These are phyloP conservation scores for Drosophila neotestacea DNA, from an alignment of 2,888 invertebrate species.

Conservation along the genomic window DNA sequence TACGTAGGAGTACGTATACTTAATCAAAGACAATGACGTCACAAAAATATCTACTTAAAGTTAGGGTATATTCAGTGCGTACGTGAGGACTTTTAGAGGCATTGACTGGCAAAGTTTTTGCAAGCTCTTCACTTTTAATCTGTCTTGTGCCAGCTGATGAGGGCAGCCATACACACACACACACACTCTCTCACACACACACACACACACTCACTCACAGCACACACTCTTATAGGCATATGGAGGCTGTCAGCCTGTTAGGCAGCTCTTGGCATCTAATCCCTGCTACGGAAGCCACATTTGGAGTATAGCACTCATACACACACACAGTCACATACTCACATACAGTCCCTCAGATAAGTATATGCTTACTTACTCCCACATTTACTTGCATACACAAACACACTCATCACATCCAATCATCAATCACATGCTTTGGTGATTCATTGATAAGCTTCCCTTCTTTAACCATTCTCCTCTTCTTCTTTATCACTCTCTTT, in stretches of 20 bases:
- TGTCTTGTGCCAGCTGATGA: slow-evolving; percentile 62
- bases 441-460: slow-evolving; percentile 78
- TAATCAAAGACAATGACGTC: slow-evolving; percentile 1
- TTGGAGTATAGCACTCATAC: slow-evolving; percentile 39
- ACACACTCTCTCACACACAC: slow-evolving; percentile 31
- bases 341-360: slow-evolving; percentile 43
- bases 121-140: slow-evolving; percentile 76
- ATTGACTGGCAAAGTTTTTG: slow-evolving; percentile 47
- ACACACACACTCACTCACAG: slow-evolving; percentile 25
- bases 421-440: slow-evolving; percentile 80
- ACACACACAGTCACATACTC: slow-evolving; percentile 26
- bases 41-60: slow-evolving; percentile 6
- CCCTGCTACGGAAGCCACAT: slow-evolving; percentile 73
- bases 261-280: slow-evolving; percentile 62
- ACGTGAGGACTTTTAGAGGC: slow-evolving; percentile 33
- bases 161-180: slow-evolving; percentile 43
- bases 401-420: slow-evolving; percentile 67
- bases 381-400: slow-evolving; percentile 28
- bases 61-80: slow-evolving; percentile 35
- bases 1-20: not conserved
- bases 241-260: slow-evolving; percentile 58
- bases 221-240: slow-evolving; percentile 48
- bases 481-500: slow-evolving; percentile 3
- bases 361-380: slow-evolving; percentile 50
- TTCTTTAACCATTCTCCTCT: not conserved